Conservation (phyloP, 1,140 invertebrate species). For the Anastrepha obliqua region DNA sequence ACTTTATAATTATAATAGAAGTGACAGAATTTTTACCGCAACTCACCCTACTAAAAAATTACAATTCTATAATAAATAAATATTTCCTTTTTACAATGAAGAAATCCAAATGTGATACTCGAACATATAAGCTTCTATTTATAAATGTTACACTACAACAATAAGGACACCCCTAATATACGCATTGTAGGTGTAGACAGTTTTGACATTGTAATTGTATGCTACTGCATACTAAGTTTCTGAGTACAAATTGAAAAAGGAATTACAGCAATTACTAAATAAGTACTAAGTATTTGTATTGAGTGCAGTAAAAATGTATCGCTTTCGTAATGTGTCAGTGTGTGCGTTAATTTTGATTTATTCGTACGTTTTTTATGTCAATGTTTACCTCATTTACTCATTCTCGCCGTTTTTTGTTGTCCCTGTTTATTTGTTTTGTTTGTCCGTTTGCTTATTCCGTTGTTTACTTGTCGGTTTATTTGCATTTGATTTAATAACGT, state of each 20-base stretch:
- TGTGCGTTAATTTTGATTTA: slow-evolving; percentile 42
- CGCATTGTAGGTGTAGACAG: too few relatives aligned
- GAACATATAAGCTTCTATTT: too few relatives aligned
- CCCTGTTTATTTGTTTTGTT: neutral
- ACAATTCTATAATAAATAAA: too few relatives aligned
- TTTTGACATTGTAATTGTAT: too few relatives aligned
- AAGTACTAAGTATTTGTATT: neutral
- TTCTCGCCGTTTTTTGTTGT: neutral
- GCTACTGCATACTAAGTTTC: neutral
- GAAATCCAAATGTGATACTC: too few relatives aligned
- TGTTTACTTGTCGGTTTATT: slow-evolving; percentile 38
- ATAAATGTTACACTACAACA: too few relatives aligned
- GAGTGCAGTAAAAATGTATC: slow-evolving; percentile 11
- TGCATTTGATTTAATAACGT: slow-evolving; percentile 36
- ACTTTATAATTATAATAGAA: too few relatives aligned
- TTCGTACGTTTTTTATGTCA: neutral
- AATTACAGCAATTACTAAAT: neutral
- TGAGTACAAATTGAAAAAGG: neutral
- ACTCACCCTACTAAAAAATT: too few relatives aligned
- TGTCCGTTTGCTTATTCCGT: neutral
- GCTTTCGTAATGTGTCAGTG: slow-evolving; percentile 32
- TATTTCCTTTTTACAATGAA: too few relatives aligned
- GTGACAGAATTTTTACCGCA: too few relatives aligned
- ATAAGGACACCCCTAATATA: too few relatives aligned
- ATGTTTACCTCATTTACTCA: neutral